phyloP scores from a whole-genome alignment of 2,888 invertebrate genomes.

The Syrphus vitripennis region DNA sequence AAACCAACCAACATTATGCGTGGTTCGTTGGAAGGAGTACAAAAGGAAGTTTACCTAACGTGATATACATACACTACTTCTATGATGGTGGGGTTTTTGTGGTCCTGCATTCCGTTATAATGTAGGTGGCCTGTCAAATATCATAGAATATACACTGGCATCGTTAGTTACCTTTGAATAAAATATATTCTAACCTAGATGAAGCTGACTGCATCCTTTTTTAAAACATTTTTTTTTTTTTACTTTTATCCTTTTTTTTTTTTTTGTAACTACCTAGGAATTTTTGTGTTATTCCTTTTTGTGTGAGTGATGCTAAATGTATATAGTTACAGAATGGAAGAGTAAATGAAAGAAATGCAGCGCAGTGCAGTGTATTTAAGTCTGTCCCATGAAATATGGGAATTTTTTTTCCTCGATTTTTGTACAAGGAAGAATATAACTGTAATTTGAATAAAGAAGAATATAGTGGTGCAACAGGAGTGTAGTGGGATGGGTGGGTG shows the following conservation, averaged over 20 bases:
- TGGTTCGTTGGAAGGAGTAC: conserved; percentile 49
- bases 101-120: not conserved
- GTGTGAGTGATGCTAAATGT: conserved; percentile 17
- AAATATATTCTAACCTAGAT: conserved; percentile 64
- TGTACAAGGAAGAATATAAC: conserved; percentile 32
- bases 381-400: conserved; percentile 64
- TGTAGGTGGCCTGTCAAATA: conserved; percentile 54
- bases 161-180: conserved; percentile 71
- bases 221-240: not conserved
- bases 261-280: too few relatives aligned
- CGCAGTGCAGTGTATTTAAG: conserved; percentile 62
- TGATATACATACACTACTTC: too few relatives aligned
- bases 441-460: conserved; percentile 47
- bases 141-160: conserved; percentile 31
- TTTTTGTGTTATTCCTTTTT: conserved; percentile 20
- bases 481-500: not conserved
- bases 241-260: not conserved
- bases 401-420: conserved; percentile 48
- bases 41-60: conserved; percentile 36
- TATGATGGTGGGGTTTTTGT: not conserved
- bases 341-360: conserved; percentile 13
- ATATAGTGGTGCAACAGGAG: not conserved
- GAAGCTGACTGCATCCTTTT: conserved; percentile 4
- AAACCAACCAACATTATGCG: conserved; percentile 47
- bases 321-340: not conserved